Conservation (phyloP, 2,888 invertebrate species). For the Bruchidius siliquastri region DNA sequence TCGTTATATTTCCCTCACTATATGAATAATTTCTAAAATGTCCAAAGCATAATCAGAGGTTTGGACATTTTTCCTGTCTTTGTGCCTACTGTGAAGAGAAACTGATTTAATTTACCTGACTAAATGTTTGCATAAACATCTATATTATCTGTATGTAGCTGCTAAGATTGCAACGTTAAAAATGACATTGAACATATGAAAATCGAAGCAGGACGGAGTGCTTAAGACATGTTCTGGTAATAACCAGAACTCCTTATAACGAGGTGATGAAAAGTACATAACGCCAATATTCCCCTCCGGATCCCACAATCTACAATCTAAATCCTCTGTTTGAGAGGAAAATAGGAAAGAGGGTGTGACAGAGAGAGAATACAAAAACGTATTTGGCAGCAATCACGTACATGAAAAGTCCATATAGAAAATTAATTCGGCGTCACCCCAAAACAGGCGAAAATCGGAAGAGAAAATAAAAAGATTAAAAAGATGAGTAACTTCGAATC, state of each 20-base stretch:
- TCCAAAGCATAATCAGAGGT: too few relatives aligned
- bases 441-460: constrained; percentile 30
- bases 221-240: background rate
- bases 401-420: constrained; percentile 38
- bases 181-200: too few relatives aligned
- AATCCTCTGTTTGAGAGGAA: background rate
- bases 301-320: background rate
- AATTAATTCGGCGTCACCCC: constrained; percentile 35
- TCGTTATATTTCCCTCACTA: too few relatives aligned
- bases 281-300: background rate
- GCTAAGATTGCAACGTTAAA: too few relatives aligned
- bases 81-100: too few relatives aligned
- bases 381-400: constrained; percentile 29
- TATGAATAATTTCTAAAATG: too few relatives aligned
- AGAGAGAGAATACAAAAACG: constrained; percentile 22
- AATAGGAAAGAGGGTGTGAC: background rate
- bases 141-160: too few relatives aligned
- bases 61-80: too few relatives aligned
- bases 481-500: constrained; percentile 39
- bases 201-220: too few relatives aligned
- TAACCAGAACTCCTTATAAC: background rate
- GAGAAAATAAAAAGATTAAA: constrained; percentile 41
- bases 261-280: background rate
- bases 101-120: too few relatives aligned
- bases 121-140: too few relatives aligned